A percentile compares a stretch with the other conserved stretches of the same genome.
Evolutionary conservation across 1,140 invertebrate genomes (phyloP).

Genomic region (Aethina tumida): DNA sequence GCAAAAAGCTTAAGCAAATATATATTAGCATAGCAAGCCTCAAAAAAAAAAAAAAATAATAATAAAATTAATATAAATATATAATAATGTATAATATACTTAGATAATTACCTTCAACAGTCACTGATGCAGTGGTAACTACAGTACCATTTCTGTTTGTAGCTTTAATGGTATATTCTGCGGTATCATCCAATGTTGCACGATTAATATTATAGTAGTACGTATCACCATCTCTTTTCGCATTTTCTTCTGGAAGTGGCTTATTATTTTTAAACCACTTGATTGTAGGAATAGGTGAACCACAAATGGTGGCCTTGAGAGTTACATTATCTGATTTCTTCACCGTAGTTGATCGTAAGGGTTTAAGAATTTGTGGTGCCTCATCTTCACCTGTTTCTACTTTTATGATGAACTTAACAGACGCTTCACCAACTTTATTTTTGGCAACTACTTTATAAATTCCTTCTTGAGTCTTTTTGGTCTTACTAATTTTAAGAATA

Average conservation of each 20-base stretch:
- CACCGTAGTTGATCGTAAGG: constrained; percentile 61
- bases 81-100: no score
- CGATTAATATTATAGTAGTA: constrained; percentile 59
- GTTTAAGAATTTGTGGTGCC: constrained; percentile 71
- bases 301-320: constrained; percentile 66
- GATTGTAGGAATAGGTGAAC: constrained; percentile 68
- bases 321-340: constrained; percentile 67
- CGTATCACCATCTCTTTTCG: constrained; percentile 56
- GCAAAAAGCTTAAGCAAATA: no score
- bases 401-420: constrained; percentile 70
- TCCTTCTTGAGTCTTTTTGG: constrained; percentile 73
- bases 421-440: constrained; percentile 83
- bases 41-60: constrained; percentile 9
- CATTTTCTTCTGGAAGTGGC: constrained; percentile 44
- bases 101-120: constrained; percentile 64
- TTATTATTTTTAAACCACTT: constrained; percentile 72
- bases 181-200: constrained; percentile 55
- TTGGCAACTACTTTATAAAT: constrained; percentile 78
- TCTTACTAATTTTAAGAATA: constrained; percentile 67
- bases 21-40: neutral
- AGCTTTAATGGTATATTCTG: constrained; percentile 71
- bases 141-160: constrained; percentile 66
- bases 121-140: constrained; percentile 63
- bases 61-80: constrained; percentile 3
- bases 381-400: constrained; percentile 67